Evolutionary conservation across 2,113 vertebrate species (phyloP), one percentile per base, ranked within the genome.

Genomic region (Neodon shergylaensis): DNA sequence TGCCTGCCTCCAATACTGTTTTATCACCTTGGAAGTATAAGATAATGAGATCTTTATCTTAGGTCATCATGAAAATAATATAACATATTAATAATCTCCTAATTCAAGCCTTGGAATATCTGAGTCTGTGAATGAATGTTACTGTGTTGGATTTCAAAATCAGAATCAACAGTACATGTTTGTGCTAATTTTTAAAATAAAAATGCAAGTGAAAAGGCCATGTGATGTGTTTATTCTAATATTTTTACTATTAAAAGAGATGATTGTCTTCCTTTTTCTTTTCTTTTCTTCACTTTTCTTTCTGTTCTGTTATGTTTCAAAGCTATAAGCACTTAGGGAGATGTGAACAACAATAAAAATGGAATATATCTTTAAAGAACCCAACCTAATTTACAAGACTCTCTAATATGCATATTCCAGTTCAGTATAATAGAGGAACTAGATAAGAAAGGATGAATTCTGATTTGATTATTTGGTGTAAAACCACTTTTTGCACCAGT

Each of bases 141-240:
- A 17, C 44, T 93, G 91, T 84, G 58, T 81, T 21, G 39, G 10
- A 81, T 92, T 93, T 49, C 36, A 85, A 90, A 84, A 88, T 22
- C 39, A 39, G 8, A 65, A 88, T 4, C 42, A 93, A 33, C 6
- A 47, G 4, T 33, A 1, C 44, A 63, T 66, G 0, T 36, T 88
- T 72, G 21, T 82, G 17, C 9, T 68, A 73, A 26, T 63, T 39
- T 63, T 22, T 65, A 61, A 63, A 28, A 36, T 44, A 77, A 96
- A 61, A 9, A 63, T 7, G 28, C 1, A 90, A 72, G 44, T 36
- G 24, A 42, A 81, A 94, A 52, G 0, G 19, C 3, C 4, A 63
- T 63, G 8, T 3, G 44, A 21, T 86, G 91, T 47, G 16, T 70
- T 47, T 58, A 47, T 21, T 1, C 0, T 17, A 39, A 33, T 72